Evolutionary conservation across 2,113 vertebrate species (phyloP).

Genomic region (Tylochromis polylepis): DNA sequence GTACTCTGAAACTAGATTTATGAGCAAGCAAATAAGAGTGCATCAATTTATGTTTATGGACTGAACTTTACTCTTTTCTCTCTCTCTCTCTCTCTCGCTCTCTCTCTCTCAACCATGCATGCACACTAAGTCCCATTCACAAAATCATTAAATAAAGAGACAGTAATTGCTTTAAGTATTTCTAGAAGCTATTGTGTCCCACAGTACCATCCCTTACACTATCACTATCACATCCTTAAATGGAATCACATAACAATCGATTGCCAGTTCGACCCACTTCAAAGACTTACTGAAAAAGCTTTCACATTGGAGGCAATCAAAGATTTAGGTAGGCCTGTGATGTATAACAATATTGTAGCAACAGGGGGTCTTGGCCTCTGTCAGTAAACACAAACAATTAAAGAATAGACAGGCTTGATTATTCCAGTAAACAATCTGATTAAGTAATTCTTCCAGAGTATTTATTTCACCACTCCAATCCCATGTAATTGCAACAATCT

Average conservation of each 20-base stretch:
- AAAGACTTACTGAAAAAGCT: neutral
- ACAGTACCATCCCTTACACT: neutral
- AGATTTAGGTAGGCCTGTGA: neutral
- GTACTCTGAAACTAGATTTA: conserved; percentile 9
- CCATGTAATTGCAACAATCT: neutral
- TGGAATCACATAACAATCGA: neutral
- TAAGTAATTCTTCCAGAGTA: neutral
- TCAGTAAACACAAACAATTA: neutral
- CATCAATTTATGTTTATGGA: neutral
- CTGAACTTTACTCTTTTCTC: neutral
- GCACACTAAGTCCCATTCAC: neutral
- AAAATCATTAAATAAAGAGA: neutral
- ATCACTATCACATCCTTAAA: neutral
- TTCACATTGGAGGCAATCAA: neutral
- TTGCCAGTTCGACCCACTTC: conserved; percentile 3
- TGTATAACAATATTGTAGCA: neutral
- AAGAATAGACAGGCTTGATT: neutral
- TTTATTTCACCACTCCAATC: neutral
- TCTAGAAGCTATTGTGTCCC: neutral
- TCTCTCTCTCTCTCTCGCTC: neutral
- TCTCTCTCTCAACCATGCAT: neutral
- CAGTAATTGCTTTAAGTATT: conserved; percentile 4
- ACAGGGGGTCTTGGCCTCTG: neutral
- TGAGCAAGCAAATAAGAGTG: neutral
- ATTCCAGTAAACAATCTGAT: neutral